Evolutionary conservation across 2,888 invertebrate species (phyloP).

Genomic region (Bombylius discolor): DNA sequence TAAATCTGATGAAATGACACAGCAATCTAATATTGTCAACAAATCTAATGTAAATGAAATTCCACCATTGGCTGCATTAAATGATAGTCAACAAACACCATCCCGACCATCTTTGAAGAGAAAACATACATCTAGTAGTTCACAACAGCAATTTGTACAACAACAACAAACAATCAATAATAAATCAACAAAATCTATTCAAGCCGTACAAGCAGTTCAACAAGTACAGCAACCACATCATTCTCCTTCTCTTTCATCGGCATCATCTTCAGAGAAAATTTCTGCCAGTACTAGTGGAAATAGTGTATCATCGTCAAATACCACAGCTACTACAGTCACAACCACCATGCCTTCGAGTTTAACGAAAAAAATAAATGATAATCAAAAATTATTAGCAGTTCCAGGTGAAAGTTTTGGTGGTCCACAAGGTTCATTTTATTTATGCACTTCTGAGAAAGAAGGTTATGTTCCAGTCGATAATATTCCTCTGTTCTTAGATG

Average conservation of each 20-base stretch:
- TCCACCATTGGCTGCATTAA: not conserved
- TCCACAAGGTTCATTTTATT: slow-evolving; percentile 57
- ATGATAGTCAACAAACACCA: not conserved
- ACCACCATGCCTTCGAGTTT: not conserved
- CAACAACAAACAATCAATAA: not conserved
- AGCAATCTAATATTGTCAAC: not conserved
- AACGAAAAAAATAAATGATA: not conserved
- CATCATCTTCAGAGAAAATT: not conserved
- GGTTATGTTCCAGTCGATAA: slow-evolving; percentile 59
- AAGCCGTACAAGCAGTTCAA: too few relatives aligned
- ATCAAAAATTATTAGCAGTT: slow-evolving; percentile 37
- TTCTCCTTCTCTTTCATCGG: too few relatives aligned
- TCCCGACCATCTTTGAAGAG: too few relatives aligned
- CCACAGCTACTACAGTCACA: not conserved
- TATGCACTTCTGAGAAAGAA: slow-evolving; percentile 57
- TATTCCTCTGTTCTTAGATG: slow-evolving; percentile 32
- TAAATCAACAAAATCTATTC: not conserved
- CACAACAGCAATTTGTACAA: not conserved
- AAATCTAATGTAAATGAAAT: not conserved
- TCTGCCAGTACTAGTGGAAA: not conserved
- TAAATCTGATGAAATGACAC: not conserved
- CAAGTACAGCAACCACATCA: too few relatives aligned
- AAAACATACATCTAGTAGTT: not conserved
- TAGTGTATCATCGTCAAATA: not conserved
- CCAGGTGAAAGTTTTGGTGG: slow-evolving; percentile 62